Conservation (phyloP, 2,113 vertebrate genomes). For the Melanerpes aurifrons region DNA sequence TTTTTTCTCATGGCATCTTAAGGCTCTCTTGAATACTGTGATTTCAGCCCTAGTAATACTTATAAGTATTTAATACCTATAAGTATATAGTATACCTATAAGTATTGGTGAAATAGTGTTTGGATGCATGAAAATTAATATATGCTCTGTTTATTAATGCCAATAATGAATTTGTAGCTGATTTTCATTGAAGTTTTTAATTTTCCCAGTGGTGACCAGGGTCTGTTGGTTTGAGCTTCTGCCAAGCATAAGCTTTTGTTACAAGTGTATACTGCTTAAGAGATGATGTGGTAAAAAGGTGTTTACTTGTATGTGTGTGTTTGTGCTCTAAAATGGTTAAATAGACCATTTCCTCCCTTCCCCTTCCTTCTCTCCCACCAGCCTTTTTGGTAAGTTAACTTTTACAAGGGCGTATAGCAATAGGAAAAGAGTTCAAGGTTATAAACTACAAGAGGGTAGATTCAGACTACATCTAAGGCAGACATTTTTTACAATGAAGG, state of each 20-base stretch:
- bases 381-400: not conserved
- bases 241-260: not conserved
- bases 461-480: not conserved
- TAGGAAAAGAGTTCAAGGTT: not conserved
- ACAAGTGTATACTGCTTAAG: not conserved
- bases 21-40: not conserved
- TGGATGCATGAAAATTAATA: not conserved
- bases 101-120: not conserved
- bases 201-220: not conserved
- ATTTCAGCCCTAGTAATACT: not conserved
- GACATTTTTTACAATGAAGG: not conserved
- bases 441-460: not conserved
- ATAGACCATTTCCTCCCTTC: too few species aligned
- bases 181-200: not conserved
- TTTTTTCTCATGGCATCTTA: not conserved
- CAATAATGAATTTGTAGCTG: not conserved
- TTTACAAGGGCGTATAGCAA: not conserved
- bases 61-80: not conserved
- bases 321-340: not conserved
- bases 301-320: not conserved
- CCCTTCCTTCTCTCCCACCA: too few species aligned
- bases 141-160: not conserved
- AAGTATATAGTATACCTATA: too few species aligned
- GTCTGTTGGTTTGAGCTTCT: not conserved
- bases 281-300: not conserved